Evolutionary conservation across 2,797 vertebrate genomes (phyloP).

Genomic region (Pipistrellus nathusii): DNA sequence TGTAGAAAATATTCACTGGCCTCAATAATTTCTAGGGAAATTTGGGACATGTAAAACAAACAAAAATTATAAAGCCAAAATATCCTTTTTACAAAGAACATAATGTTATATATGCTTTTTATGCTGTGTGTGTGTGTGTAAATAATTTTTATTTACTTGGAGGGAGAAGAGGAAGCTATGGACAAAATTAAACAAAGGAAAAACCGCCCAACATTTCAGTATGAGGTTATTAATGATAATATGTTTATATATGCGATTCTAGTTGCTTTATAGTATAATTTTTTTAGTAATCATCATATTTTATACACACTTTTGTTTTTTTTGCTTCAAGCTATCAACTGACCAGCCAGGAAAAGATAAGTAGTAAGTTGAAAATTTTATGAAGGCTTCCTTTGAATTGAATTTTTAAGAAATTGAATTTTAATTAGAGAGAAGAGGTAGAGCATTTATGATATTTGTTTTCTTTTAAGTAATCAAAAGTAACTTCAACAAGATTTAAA

Average conservation of each 20-base stretch:
- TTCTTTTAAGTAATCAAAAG: slow-evolving; percentile 13
- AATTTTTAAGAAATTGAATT: slow-evolving; percentile 28
- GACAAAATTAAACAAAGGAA: neutral
- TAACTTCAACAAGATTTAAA: neutral
- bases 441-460: neutral
- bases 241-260: neutral
- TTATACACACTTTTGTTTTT: neutral
- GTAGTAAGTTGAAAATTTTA: neutral
- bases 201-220: neutral
- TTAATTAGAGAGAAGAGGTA: neutral
- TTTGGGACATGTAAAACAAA: neutral
- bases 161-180: neutral
- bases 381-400: neutral
- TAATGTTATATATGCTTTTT: neutral
- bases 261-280: neutral
- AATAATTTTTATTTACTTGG: neutral
- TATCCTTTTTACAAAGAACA: neutral
- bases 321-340: neutral
- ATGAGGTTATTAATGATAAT: neutral
- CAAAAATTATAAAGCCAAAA: neutral
- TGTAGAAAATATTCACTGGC: neutral
- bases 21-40: neutral
- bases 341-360: neutral
- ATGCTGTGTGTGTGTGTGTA: neutral
- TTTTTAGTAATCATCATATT: neutral